phyloP scores from a whole-genome alignment of 2,797 vertebrate species.

The Acridotheres tristis region DNA sequence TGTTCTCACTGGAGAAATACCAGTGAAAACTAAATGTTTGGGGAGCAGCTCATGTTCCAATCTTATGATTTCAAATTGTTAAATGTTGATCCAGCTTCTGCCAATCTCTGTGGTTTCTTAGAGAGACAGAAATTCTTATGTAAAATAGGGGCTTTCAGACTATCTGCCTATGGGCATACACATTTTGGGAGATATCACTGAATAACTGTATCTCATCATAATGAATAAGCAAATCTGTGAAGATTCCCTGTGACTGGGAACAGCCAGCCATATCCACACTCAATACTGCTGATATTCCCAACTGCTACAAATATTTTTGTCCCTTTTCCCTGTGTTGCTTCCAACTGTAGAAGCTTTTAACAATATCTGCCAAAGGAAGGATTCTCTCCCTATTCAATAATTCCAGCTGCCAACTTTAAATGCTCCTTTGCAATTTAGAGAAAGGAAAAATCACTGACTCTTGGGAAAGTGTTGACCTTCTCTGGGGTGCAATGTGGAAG shows the following conservation, averaged over 20 bases:
- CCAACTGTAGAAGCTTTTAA: neutral
- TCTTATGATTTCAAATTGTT: neutral
- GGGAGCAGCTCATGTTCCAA: neutral
- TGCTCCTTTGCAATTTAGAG: neutral
- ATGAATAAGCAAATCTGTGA: neutral
- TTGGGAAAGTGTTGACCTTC: neutral
- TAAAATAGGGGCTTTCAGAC: neutral
- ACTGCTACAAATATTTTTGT: neutral
- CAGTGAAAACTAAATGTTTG: neutral
- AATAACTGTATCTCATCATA: neutral
- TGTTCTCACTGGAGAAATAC: neutral
- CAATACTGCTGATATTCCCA: neutral
- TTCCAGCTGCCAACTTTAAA: neutral
- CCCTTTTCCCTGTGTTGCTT: neutral
- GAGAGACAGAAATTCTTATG: neutral
- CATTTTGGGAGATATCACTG: neutral
- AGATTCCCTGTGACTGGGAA: neutral
- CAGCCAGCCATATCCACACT: neutral
- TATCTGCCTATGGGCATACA: neutral
- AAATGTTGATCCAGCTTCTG: neutral
- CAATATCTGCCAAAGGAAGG: neutral
- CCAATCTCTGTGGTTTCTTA: neutral
- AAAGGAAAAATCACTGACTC: neutral
- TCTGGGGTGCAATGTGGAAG: neutral
- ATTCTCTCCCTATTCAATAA: neutral